These are phyloP conservation scores for Lithodes maja DNA, from an alignment of 2,888 invertebrate species.

Conservation along the genomic window DNA sequence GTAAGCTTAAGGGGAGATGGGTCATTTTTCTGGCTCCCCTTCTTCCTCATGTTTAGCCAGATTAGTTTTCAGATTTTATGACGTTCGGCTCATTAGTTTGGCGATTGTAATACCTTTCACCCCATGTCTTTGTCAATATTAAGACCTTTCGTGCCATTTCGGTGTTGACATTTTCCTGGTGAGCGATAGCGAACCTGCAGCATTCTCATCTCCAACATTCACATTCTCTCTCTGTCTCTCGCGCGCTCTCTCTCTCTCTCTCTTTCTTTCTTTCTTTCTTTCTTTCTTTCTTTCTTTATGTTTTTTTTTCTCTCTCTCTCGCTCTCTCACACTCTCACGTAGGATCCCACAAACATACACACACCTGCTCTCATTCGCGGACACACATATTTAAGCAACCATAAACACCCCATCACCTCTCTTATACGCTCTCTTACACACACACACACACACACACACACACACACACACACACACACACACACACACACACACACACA, in stretches of 20 bases:
- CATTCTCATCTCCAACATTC: neutral
- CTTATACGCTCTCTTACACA: neutral
- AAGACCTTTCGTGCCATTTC: too few species aligned
- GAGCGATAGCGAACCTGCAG: too few species aligned
- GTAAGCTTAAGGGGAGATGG: too few species aligned
- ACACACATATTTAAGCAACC: neutral
- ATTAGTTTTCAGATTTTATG: too few species aligned
- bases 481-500: conserved; percentile 17
- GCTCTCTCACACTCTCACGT: too few species aligned
- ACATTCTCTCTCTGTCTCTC: neutral
- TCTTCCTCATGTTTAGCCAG: too few species aligned
- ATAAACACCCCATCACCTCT: neutral
- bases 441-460: conserved; percentile 16
- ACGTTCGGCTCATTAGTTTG: too few species aligned
- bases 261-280: neutral
- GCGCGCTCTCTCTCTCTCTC: neutral
- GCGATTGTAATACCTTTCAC: too few species aligned
- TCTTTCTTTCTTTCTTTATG: neutral
- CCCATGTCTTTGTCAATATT: too few species aligned
- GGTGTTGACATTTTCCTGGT: too few species aligned
- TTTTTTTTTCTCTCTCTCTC: neutral
- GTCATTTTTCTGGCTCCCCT: too few species aligned
- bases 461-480: conserved; percentile 10
- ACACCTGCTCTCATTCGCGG: neutral
- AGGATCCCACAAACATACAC: neutral